Evolutionary conservation across 2,888 invertebrate genomes (phyloP).

Genomic region (Tridacna gigas): DNA sequence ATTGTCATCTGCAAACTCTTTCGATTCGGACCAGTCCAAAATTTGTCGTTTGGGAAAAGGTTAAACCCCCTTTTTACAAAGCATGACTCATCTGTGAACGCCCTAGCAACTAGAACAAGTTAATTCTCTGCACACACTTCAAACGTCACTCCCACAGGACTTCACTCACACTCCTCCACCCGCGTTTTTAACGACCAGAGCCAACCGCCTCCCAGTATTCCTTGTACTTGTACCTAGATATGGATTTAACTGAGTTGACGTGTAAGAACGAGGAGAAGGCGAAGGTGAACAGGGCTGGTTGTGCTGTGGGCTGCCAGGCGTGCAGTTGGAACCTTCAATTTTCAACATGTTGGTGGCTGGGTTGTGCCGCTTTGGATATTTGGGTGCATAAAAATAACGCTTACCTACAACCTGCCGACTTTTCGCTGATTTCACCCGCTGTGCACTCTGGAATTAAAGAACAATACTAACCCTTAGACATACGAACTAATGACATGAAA

Average conservation of each 20-base stretch:
- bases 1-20: not conserved
- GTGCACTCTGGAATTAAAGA: constrained; percentile 59
- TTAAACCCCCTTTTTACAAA: no score
- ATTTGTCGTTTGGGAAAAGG: no score
- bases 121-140: constrained; percentile 20
- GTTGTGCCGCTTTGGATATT: constrained; percentile 60
- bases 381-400: constrained; percentile 59
- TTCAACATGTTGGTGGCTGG: constrained; percentile 62
- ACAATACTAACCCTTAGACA: no score
- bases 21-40: no score
- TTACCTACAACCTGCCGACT: constrained; percentile 74
- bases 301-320: constrained; percentile 19
- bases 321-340: constrained; percentile 61
- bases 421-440: constrained; percentile 73
- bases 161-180: constrained; percentile 64
- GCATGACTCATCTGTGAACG: not conserved
- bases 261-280: constrained; percentile 42
- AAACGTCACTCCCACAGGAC: not conserved
- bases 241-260: constrained; percentile 44
- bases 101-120: not conserved
- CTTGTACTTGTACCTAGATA: constrained; percentile 54
- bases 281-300: constrained; percentile 38
- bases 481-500: no score
- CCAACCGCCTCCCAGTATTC: constrained; percentile 41
- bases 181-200: constrained; percentile 38